Evolutionary conservation across 2,113 vertebrate species (phyloP), one percentile per base, ranked within the genome.

Genomic region (Oceanites oceanicus): DNA sequence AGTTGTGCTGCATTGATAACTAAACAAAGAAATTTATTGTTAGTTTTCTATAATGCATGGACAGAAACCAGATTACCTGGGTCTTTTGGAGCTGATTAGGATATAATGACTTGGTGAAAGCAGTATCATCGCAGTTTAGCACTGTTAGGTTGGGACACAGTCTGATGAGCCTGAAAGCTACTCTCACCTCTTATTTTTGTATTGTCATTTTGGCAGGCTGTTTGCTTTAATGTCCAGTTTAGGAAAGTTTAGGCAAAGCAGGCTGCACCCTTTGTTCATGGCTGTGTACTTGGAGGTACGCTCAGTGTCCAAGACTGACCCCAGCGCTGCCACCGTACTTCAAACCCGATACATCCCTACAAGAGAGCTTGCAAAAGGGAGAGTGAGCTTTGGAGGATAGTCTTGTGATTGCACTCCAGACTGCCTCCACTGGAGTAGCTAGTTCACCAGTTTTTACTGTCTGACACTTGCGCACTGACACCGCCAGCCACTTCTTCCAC

Each of bases 271-370:
- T 68, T 71, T 0, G 0, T 12, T 74, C 10, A 2, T 5, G 8
- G 30, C n/a, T 15, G 0, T 3, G 5, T 21, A 11, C 14, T 70
- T 34, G 52, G 29, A 30, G 21, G 16, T 4, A 66, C 5, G 5
- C 7, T n/a, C 42, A 4, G 13, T 15, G 14, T 13, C 14, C 2
- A 22, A 38, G 42, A 10, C 17, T 38, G 23, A 32, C 7, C 17
- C 23, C 6, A 17, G 17, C 7, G 2, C 11, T 26, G 29, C 13
- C 44, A 11, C 13, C 4, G 0, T 10, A 32, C 66, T 61, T 70
- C 62, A 67, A 10, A 6, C 14, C 21, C 1, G 1, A 4, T 4
- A 15, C 6, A 5, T 3, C 10, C 18, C 13, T 40, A 20, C 1
- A 18, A 23, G 10, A 63, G 9, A 58, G 13, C 30, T 17, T 70